Evolutionary conservation across 1,140 invertebrate genomes (phyloP).

Genomic region (Drosophila sturtevanti): DNA sequence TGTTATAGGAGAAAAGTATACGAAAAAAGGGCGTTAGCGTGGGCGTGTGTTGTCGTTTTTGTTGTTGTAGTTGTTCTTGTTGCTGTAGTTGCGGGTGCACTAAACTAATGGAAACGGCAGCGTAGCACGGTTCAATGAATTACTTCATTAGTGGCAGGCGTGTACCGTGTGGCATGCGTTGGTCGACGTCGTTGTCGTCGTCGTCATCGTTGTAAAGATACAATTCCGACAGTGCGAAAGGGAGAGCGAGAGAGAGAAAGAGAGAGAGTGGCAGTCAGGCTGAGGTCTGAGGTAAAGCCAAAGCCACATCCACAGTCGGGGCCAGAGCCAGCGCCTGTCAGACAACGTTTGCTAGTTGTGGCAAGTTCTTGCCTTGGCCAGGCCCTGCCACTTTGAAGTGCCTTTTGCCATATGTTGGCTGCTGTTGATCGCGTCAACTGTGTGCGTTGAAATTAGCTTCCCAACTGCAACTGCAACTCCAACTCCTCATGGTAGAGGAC

Average conservation of each 20-base stretch:
- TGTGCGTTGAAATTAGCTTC: slow-evolving; percentile 74
- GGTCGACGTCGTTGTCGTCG: slow-evolving; percentile 41
- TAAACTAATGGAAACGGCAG: slow-evolving; percentile 69
- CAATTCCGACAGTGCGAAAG: slow-evolving; percentile 36
- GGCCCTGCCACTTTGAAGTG: slow-evolving; percentile 44
- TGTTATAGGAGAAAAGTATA: slow-evolving; percentile 25
- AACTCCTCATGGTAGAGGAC: slow-evolving; percentile 40
- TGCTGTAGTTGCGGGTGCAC: slow-evolving; percentile 45
- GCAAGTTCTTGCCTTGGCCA: slow-evolving; percentile 43
- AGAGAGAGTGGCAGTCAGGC: neutral
- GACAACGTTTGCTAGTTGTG: slow-evolving; percentile 36
- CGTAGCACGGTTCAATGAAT: slow-evolving; percentile 81
- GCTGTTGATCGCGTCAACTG: slow-evolving; percentile 62
- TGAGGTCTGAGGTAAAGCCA: slow-evolving; percentile 16
- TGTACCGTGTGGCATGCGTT: slow-evolving; percentile 70
- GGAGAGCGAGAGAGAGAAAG: slow-evolving; percentile 5
- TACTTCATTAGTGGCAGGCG: slow-evolving; percentile 81
- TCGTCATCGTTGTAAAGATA: slow-evolving; percentile 40
- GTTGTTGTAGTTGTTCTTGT: neutral
- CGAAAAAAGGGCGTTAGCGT: slow-evolving; percentile 28
- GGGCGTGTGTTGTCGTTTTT: neutral
- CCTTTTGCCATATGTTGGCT: slow-evolving; percentile 27
- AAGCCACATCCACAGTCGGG: neutral
- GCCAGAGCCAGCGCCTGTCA: slow-evolving; percentile 18
- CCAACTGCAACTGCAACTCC: neutral